phyloP scores from a whole-genome alignment of 2,888 invertebrate species.

The Protodeltote pygarga region DNA sequence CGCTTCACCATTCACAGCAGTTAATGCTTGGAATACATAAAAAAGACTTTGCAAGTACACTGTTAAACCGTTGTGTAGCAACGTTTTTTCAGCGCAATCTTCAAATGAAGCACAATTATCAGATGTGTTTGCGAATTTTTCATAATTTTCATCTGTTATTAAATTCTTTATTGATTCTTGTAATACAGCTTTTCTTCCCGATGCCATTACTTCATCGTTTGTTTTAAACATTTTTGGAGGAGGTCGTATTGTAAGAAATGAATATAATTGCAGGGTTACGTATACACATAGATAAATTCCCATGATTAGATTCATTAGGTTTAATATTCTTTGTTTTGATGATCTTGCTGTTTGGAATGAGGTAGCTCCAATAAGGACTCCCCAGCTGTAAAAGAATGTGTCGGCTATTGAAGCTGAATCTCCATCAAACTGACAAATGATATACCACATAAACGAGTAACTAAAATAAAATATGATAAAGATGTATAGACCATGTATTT shows the following conservation, averaged over 20 bases:
- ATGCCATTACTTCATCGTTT: conserved; percentile 62
- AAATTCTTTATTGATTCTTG: conserved; percentile 59
- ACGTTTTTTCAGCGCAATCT: conserved; percentile 56
- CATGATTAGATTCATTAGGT: conserved; percentile 64
- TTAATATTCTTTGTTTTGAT: conserved; percentile 68
- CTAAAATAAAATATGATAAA: conserved; percentile 67
- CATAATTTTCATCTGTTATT: conserved; percentile 59
- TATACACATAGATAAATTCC: conserved; percentile 68
- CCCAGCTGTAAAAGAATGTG: conserved; percentile 66
- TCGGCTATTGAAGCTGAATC: conserved; percentile 49
- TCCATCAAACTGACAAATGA: conserved; percentile 59
- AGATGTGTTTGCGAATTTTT: conserved; percentile 58
- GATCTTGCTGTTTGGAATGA: conserved; percentile 61
- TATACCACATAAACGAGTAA: conserved; percentile 62
- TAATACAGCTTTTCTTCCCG: conserved; percentile 61
- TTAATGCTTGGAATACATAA: conserved; percentile 58
- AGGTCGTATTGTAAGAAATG: conserved; percentile 67
- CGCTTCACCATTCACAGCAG: conserved; percentile 69
- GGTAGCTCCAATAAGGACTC: conserved; percentile 65
- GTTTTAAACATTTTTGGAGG: conserved; percentile 65
- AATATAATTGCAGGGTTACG: conserved; percentile 68
- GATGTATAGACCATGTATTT: conserved; percentile 62
- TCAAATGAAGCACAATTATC: conserved; percentile 56
- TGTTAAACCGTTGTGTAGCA: conserved; percentile 64
- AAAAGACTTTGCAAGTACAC: conserved; percentile 60